Evolutionary conservation across 2,888 invertebrate genomes (phyloP), one percentile per base, ranked within the genome.

Genomic region (Calameuta pallipes): DNA sequence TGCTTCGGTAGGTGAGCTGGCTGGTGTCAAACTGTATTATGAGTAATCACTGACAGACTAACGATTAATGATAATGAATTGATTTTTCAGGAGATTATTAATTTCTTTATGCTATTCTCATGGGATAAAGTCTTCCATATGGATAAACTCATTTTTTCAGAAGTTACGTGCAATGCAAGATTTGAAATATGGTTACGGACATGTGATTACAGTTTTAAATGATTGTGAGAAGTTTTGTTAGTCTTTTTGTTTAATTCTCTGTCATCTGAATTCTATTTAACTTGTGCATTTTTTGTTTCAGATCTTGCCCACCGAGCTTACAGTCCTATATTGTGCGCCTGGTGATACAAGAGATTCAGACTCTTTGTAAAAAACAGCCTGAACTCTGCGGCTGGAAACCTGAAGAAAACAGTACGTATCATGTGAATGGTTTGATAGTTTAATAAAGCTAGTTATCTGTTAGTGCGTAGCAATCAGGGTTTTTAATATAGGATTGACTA

Each of bases 241-340:
- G 15, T 41, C 6, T 23, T 56, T 23, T 23, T 56, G 23, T 56
- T 56, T 56, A 23, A 23, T 9, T 56, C 9, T 23, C 9, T 11
- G 69, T 30, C 13, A 36, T 15, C 23, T 69, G 6, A 23, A 12
- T 34, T 75, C 11, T 30, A 4, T 37, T 11, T 11, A 37, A 71
- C 69, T 13, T 56, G 23, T 1, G 23, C 6, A 15, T 23, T 56
- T 9, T 81, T 84, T 84, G 84, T 93, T 93, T 73, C 93, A 96
- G 96, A 92, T 93, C 94, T 93, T 96, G 96, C 89, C 96, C 96
- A 70, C 92, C 93, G 84, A 93, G 94, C 88, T 92, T 96, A 87
- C 92, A 95, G 90, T 94, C 94, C 76, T 94, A 95, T 83, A 92
- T 96, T 76, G 93, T 94, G 85, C 94, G 94, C 90, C 94, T 94